A percentile compares a stretch with the other conserved stretches of the same genome.
Evolutionary conservation across 1,140 invertebrate genomes (phyloP).

Genomic region (Trichonephila inaurata): DNA sequence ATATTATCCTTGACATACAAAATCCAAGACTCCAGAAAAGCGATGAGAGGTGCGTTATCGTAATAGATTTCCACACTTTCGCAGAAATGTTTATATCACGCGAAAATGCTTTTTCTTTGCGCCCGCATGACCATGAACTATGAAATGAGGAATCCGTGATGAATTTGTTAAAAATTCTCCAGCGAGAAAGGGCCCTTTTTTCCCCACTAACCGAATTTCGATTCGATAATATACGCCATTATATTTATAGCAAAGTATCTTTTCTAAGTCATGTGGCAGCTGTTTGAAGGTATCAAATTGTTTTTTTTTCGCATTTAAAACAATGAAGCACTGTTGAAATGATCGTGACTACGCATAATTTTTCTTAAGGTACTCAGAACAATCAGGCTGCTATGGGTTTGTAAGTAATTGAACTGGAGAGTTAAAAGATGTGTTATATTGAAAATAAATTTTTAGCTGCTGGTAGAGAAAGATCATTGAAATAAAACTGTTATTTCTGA

Average conservation of each 20-base stretch:
- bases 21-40: slow-evolving; percentile 3
- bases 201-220: slow-evolving; percentile 9
- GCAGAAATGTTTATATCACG: slow-evolving; percentile 2
- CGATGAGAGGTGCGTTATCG: neutral
- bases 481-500: too few relatives aligned
- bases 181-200: neutral
- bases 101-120: neutral
- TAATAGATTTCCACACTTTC: slow-evolving; percentile 40
- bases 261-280: neutral
- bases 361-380: neutral
- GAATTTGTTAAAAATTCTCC: neutral
- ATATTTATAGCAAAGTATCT: neutral
- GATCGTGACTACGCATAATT: neutral
- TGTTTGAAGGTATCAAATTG: neutral
- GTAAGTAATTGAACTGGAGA: too few relatives aligned
- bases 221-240: neutral
- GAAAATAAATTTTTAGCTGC: too few relatives aligned
- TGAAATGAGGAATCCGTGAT: slow-evolving; percentile 48
- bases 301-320: neutral
- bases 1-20: slow-evolving; percentile 56
- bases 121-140: slow-evolving; percentile 56
- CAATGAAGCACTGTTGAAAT: neutral
- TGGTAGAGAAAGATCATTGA: too few relatives aligned
- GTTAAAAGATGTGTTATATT: too few relatives aligned
- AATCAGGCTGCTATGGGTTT: too few relatives aligned